Evolutionary conservation across 1,140 invertebrate genomes (phyloP).

Genomic region (Zaprionus capensis): DNA sequence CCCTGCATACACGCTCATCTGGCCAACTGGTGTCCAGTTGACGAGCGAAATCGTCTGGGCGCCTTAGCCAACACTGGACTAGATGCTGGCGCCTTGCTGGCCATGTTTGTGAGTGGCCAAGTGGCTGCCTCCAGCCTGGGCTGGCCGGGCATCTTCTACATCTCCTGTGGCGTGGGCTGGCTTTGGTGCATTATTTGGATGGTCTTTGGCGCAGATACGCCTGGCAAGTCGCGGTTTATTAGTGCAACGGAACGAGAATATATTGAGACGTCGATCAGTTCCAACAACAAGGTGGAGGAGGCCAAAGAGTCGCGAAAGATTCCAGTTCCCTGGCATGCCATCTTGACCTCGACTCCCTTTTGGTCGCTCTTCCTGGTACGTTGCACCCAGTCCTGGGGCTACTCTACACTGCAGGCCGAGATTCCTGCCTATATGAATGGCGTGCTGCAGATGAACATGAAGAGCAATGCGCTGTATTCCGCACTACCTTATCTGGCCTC

Average conservation of each 20-base stretch:
- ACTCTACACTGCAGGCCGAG: constrained; percentile 95
- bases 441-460: constrained; percentile 92
- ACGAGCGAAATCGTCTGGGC: constrained; percentile 86
- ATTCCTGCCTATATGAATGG: constrained; percentile 95
- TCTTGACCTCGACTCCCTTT: constrained; percentile 91
- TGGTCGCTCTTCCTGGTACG: constrained; percentile 93
- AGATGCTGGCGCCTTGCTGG: constrained; percentile 90
- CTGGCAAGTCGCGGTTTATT: constrained; percentile 87
- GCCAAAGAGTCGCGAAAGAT: constrained; percentile 36
- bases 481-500: constrained; percentile 92
- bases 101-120: constrained; percentile 88
- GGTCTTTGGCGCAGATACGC: constrained; percentile 88
- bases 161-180: constrained; percentile 88
- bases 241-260: constrained; percentile 87
- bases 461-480: constrained; percentile 89
- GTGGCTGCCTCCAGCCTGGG: constrained; percentile 87
- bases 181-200: constrained; percentile 88
- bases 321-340: constrained; percentile 89
- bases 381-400: constrained; percentile 96
- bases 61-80: constrained; percentile 87
- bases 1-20: constrained; percentile 91
- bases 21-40: constrained; percentile 90
- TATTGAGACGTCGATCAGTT: constrained; percentile 85
- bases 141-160: constrained; percentile 92
- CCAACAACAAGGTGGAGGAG: constrained; percentile 39